Base-by-base conservation (phyloP, 1,140 invertebrate species). In the Lycorma delicatula region DNA sequence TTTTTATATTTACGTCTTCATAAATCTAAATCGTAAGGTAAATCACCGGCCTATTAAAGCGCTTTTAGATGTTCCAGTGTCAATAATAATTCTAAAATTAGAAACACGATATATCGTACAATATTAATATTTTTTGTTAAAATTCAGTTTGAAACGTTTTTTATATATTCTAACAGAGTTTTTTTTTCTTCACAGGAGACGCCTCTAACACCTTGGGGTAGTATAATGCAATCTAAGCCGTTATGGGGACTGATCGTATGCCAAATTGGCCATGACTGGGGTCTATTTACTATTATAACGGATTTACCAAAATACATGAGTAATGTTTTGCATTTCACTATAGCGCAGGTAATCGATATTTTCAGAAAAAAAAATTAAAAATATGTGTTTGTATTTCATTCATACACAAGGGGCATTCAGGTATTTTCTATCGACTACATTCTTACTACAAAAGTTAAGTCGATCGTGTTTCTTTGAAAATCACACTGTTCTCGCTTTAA, bases 181-280 rank as follows among this genome's bases (percentile, higher is more conserved):
- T 36, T 56, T 31, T 25, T 41, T 27, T 4, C 31, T 41, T 27
- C 56, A 23, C 59, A 61, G 55, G 50, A 53, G 26, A 29, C 64
- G 38, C 47, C 58, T n/a, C 52, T 53, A 0, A 64, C 76, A 11
- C 85, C 85, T 3, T 86, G 85, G 84, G 71, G 72, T 41, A 67
- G 74, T 1, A 79, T 89, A 41, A 63, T 86, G 1, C 79, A 75
- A 18, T 87, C 84, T 20, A 66, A 76, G 4, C 81, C 86, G 6
- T 75, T 88, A 1, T 86, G 82, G 82, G 82, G 82, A 3, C 62
- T 78, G 9, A 70, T 78, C 28, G 73, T 80, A 26, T 81, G 80
- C 25, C 85, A 83, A 67, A 79, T 92, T 66, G 89, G 89, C 18
- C 89, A 94, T 72, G 91, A 95, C 72, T 97, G 92, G 91, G 91